phyloP scores from a whole-genome alignment of 2,113 vertebrate genomes.

The Tinamus guttatus region DNA sequence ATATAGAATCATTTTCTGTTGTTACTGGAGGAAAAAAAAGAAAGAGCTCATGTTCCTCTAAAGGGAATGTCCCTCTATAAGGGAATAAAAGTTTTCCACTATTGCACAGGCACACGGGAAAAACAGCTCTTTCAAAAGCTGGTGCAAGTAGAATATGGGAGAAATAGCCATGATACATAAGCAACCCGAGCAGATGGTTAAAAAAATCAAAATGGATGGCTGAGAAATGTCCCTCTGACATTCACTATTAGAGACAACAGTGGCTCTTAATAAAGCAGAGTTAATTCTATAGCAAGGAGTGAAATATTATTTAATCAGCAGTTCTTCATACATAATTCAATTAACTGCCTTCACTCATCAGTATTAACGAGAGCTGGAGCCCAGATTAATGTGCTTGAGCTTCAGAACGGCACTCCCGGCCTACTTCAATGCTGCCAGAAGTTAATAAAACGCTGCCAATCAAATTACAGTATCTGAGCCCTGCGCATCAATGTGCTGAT shows the following conservation, averaged over 20 bases:
- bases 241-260: constrained; percentile 70
- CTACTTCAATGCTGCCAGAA: constrained; percentile 77
- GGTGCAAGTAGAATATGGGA: not conserved
- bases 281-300: constrained; percentile 77
- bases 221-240: constrained; percentile 73
- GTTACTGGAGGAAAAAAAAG: not conserved
- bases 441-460: constrained; percentile 81
- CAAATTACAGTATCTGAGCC: constrained; percentile 68
- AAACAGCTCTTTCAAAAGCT: constrained; percentile 27
- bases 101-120: not conserved
- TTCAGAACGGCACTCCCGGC: constrained; percentile 76
- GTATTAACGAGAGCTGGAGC: constrained; percentile 79
- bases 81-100: not conserved
- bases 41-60: not conserved
- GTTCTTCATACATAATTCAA: constrained; percentile 86
- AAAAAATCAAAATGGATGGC: constrained; percentile 21
- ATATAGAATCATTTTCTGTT: not conserved
- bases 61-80: not conserved
- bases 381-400: constrained; percentile 76
- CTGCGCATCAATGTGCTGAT: constrained; percentile 68
- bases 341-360: constrained; percentile 82
- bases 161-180: not conserved
- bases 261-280: constrained; percentile 75
- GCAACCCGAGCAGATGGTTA: constrained; percentile 62
- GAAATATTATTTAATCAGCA: constrained; percentile 86